Percentiles rank a stretch among this genome's conserved stretches.
phyloP scores from a whole-genome alignment of 2,888 invertebrate species.

The Eupithecia pulchellata region DNA sequence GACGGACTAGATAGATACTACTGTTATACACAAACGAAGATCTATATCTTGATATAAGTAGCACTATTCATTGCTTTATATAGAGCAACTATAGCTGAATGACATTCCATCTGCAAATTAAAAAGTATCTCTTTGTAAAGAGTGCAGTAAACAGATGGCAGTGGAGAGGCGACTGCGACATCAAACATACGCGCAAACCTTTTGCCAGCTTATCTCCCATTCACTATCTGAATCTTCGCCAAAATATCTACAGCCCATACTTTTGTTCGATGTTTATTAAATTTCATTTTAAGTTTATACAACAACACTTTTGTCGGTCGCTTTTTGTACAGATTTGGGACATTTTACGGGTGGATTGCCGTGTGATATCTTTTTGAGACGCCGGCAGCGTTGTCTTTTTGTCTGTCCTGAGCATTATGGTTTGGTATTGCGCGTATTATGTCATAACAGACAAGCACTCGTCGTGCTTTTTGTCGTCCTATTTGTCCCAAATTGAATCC shows the following conservation, averaged over 20 bases:
- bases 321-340: conserved; percentile 82
- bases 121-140: conserved; percentile 76
- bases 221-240: conserved; percentile 77
- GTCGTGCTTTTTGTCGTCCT: conserved; percentile 69
- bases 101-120: conserved; percentile 81
- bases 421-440: conserved; percentile 83
- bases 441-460: conserved; percentile 83
- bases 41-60: conserved; percentile 39
- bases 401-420: conserved; percentile 73
- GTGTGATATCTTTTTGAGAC: conserved; percentile 74
- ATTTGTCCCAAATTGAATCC: conserved; percentile 80
- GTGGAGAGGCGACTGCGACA: conserved; percentile 82
- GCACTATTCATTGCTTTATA: conserved; percentile 52
- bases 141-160: conserved; percentile 81
- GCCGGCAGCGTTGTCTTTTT: conserved; percentile 79
- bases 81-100: conserved; percentile 55
- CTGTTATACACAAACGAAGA: conserved; percentile 15
- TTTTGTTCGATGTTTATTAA: conserved; percentile 84
- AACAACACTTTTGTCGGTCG: conserved; percentile 84
- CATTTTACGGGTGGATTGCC: conserved; percentile 84
- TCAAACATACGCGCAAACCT: conserved; percentile 83
- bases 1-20: neutral
- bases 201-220: conserved; percentile 84
- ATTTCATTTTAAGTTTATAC: conserved; percentile 85
- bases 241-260: conserved; percentile 75